A percentile compares a stretch with the other conserved stretches of the same genome.
Conservation (phyloP, 2,113 vertebrate species). For the Rhinogobius similis region DNA sequence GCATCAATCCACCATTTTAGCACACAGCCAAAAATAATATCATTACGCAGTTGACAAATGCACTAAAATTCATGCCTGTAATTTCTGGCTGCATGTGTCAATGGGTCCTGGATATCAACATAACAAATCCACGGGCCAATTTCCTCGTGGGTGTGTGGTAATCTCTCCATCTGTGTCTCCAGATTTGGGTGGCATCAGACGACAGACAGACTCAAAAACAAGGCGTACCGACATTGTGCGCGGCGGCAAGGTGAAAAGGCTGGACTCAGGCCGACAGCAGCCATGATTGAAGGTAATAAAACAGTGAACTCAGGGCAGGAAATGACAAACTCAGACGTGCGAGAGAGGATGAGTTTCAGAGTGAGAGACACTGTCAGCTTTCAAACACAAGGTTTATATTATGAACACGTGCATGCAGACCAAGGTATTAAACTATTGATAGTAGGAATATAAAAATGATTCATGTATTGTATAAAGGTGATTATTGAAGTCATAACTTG, state of each 20-base stretch:
- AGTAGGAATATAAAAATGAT: no score
- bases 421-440: no score
- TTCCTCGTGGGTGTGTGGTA: conserved; percentile 14
- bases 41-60: conserved; percentile 40
- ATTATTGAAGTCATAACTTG: no score
- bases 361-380: background rate
- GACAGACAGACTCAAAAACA: conserved; percentile 8
- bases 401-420: background rate
- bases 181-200: background rate
- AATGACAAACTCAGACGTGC: conserved; percentile 32
- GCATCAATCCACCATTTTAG: conserved; percentile 3
- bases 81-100: conserved; percentile 22
- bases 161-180: conserved; percentile 15
- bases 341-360: conserved; percentile 8
- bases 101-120: conserved; percentile 21
- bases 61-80: conserved; percentile 24
- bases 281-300: conserved; percentile 46
- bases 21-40: conserved; percentile 20
- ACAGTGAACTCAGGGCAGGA: conserved; percentile 25
- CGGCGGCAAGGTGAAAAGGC: conserved; percentile 33
- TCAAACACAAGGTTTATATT: background rate
- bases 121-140: conserved; percentile 10
- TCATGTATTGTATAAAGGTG: no score
- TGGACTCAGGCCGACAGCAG: conserved; percentile 37
- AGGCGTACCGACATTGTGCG: conserved; percentile 10